Conservation (phyloP, 2,113 vertebrate genomes). For the Cariama cristata region DNA sequence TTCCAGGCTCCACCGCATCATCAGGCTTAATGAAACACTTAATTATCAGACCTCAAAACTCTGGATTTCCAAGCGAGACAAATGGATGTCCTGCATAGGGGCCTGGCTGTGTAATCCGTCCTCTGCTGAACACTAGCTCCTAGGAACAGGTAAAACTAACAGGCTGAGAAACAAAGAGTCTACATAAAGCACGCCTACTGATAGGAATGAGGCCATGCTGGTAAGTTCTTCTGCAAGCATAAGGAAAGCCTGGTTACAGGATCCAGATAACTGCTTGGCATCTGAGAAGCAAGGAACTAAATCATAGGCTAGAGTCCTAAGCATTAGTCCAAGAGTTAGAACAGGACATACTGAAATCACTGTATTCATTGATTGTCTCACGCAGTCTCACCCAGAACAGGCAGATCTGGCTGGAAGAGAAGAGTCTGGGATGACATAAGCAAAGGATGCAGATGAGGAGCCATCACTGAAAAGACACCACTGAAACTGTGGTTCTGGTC, state of each 20-base stretch:
- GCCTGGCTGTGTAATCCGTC: background rate
- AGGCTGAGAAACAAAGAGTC: background rate
- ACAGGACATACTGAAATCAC: background rate
- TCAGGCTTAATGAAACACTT: slow-evolving; percentile 60
- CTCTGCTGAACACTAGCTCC: background rate
- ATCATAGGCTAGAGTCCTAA: background rate
- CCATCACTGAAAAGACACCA: background rate
- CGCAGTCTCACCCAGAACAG: background rate
- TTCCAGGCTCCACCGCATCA: background rate
- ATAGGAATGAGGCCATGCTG: background rate
- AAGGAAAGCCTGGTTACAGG: background rate
- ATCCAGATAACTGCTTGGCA: background rate
- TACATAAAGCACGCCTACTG: background rate
- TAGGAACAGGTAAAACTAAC: background rate
- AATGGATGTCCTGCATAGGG: background rate
- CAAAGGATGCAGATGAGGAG: background rate
- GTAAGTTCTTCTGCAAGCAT: background rate
- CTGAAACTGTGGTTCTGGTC: background rate
- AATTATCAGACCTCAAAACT: slow-evolving; percentile 18
- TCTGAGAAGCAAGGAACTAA: background rate
- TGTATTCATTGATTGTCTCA: background rate
- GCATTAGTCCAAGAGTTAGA: background rate
- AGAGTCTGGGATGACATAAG: background rate
- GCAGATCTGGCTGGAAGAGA: background rate
- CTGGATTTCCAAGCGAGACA: background rate